Evolutionary conservation across 1,140 invertebrate species (phyloP).

Genomic region (Nylanderia fulva): DNA sequence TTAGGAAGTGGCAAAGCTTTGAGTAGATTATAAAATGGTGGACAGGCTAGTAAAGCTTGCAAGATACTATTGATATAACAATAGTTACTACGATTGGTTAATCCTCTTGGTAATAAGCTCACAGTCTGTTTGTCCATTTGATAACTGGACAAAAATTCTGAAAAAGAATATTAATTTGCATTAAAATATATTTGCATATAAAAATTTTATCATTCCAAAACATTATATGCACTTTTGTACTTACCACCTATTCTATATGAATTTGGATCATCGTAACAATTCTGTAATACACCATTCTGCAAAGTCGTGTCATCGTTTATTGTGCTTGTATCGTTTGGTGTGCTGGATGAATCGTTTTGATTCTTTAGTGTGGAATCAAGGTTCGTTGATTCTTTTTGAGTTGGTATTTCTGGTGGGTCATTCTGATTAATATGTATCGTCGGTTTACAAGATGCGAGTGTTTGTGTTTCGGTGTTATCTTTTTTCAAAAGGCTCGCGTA

Average conservation of each 20-base stretch:
- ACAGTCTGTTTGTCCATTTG: slow-evolving; percentile 91
- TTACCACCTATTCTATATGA: slow-evolving; percentile 90
- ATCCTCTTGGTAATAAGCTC: slow-evolving; percentile 93
- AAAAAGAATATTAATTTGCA: slow-evolving; percentile 79
- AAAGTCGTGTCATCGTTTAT: slow-evolving; percentile 39
- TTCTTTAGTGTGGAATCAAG: background rate
- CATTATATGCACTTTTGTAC: slow-evolving; percentile 50
- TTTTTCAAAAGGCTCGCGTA: slow-evolving; percentile 74
- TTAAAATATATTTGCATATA: slow-evolving; percentile 27
- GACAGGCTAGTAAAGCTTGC: slow-evolving; percentile 96
- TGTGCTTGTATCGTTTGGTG: background rate
- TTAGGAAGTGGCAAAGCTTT: slow-evolving; percentile 89
- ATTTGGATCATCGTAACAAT: slow-evolving; percentile 87
- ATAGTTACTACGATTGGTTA: slow-evolving; percentile 97
- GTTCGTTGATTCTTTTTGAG: slow-evolving; percentile 58
- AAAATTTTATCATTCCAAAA: slow-evolving; percentile 20
- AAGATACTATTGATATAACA: slow-evolving; percentile 98
- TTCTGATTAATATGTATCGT: slow-evolving; percentile 32
- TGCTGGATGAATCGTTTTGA: slow-evolving; percentile 42
- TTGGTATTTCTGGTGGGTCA: slow-evolving; percentile 33
- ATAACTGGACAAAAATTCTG: slow-evolving; percentile 91
- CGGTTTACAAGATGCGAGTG: slow-evolving; percentile 28
- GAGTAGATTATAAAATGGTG: slow-evolving; percentile 97
- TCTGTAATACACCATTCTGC: slow-evolving; percentile 64
- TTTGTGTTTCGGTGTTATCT: slow-evolving; percentile 52